These are phyloP conservation scores for Entomyzon cyanotis DNA, from an alignment of 2,113 vertebrate species.

Conservation along the genomic window DNA sequence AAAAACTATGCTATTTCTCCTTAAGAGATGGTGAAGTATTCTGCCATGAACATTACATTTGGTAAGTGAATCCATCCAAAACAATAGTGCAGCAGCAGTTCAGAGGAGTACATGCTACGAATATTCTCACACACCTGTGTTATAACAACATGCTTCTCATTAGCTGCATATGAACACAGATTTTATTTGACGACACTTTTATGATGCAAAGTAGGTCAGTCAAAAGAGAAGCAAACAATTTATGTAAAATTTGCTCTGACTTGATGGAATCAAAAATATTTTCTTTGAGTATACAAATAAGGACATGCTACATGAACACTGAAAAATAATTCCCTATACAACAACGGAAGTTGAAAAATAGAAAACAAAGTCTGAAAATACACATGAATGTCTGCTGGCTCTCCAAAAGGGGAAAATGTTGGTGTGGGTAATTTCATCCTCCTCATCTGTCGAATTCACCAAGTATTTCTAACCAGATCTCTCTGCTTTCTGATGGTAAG, in stretches of 20 bases:
- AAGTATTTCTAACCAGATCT: slow-evolving; percentile 34
- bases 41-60: not conserved
- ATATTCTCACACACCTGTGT: not conserved
- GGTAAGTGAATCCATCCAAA: not conserved
- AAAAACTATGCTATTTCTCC: not conserved
- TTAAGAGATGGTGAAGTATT: not conserved
- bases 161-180: not conserved
- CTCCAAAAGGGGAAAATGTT: not conserved
- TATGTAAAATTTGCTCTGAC: not conserved
- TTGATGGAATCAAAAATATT: not conserved
- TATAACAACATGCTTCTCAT: not conserved
- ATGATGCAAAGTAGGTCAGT: not conserved
- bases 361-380: not conserved
- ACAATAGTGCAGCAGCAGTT: not conserved
- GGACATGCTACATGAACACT: not conserved
- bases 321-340: not conserved
- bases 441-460: not conserved
- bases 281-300: not conserved
- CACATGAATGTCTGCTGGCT: not conserved
- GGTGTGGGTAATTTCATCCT: slow-evolving; percentile 6
- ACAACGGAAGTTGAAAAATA: not conserved
- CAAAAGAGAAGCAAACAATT: not conserved
- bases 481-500: not conserved
- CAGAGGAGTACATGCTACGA: not conserved
- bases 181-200: not conserved